A percentile compares a stretch with the other conserved stretches of the same genome.
Evolutionary conservation across 2,888 invertebrate species (phyloP).

Genomic region (Drepana falcataria): DNA sequence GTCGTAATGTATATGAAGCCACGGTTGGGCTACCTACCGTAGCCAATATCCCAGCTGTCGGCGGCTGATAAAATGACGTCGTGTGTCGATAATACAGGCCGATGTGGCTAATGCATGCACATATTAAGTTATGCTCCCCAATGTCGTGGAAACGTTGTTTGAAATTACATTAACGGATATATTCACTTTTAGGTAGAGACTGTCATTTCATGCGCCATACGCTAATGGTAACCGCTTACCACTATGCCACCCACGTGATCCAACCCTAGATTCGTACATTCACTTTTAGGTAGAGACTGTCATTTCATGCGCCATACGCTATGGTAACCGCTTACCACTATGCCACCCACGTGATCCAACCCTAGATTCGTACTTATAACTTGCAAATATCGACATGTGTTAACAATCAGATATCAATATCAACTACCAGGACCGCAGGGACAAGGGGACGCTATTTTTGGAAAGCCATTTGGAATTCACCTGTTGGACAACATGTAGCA

Average conservation of each 20-base stretch:
- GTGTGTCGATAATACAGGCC: not conserved
- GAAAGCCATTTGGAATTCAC: slow-evolving; percentile 2
- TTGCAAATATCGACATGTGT: slow-evolving; percentile 17
- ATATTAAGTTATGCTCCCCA: not conserved
- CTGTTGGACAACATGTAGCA: not conserved
- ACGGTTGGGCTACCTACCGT: too few species aligned
- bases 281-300: too few species aligned
- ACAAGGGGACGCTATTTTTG: slow-evolving; percentile 3
- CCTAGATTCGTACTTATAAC: too few species aligned
- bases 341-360: slow-evolving; percentile 4
- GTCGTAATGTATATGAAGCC: too few species aligned
- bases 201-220: too few species aligned
- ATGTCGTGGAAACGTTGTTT: slow-evolving; percentile 8
- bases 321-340: not conserved
- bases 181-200: too few species aligned
- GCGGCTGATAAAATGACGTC: too few species aligned
- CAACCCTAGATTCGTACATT: too few species aligned
- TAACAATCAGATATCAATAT: slow-evolving; percentile 13
- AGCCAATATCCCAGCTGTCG: not conserved
- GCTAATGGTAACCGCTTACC: not conserved
- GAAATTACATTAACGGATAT: not conserved
- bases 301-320: too few species aligned
- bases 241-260: slow-evolving; percentile 1
- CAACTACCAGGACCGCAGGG: slow-evolving; percentile 1
- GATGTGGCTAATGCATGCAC: not conserved